Percentiles rank a stretch among this genome's conserved stretches.
Conservation (phyloP, 2,113 vertebrate genomes). For the Struthio camelus region DNA sequence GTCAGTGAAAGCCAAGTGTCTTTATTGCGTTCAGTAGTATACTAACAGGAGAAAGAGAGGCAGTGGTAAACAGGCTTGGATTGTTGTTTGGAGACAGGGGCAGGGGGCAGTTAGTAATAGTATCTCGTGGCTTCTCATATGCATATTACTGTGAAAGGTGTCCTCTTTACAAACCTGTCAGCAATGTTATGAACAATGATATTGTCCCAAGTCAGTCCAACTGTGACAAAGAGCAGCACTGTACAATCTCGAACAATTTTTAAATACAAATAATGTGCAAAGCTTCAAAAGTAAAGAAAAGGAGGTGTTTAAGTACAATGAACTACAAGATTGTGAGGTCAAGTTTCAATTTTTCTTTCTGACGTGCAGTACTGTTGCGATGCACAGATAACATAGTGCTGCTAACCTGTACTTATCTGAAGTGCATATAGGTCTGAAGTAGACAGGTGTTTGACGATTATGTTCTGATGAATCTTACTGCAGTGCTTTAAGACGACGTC, state of each 20-base stretch:
- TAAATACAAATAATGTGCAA: neutral
- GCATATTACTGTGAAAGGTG: neutral
- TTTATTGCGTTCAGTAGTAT: neutral
- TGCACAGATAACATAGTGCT: neutral
- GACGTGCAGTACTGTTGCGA: neutral
- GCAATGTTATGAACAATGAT: neutral
- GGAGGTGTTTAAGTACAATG: neutral
- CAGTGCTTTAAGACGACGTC: fast-evolving
- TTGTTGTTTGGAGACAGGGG: neutral
- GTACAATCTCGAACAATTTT: too few species aligned
- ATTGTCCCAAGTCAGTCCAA: neutral
- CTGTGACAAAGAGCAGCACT: neutral
- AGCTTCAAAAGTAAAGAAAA: neutral
- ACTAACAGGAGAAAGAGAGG: neutral
- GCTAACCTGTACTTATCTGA: neutral
- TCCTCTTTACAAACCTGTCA: neutral
- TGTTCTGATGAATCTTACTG: neutral
- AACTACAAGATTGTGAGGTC: neutral
- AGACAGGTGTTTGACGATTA: neutral
- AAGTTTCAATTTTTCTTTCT: neutral
- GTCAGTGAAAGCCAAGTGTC: neutral
- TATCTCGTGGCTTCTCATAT: neutral
- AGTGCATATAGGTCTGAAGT: neutral
- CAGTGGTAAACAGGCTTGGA: neutral
- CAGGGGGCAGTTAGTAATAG: neutral